Evolutionary conservation across 2,797 vertebrate genomes (phyloP), one percentile per base, ranked within the genome.

Genomic region (Botia kubotai): DNA sequence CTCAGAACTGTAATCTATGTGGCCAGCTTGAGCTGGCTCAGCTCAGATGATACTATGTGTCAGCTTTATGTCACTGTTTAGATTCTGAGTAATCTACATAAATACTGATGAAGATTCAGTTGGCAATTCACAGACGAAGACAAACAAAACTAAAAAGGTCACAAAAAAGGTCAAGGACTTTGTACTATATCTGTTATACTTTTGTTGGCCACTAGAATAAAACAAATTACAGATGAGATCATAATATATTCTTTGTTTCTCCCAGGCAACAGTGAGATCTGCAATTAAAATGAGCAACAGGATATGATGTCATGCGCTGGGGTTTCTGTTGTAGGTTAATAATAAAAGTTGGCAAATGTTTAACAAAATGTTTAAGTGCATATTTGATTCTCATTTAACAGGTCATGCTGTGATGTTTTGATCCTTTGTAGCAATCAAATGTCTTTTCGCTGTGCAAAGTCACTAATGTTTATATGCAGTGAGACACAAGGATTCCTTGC

Each of bases 81-180:
- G 19, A 63, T 2, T 48, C 66, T 52, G 55, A 6, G 63, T 3
- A 17, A 65, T 33, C n/a, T n/a, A 78, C 72, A 83, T 67, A 86
- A 70, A 78, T 53, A 19, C 67, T 26, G 48, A 16, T 53, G 26
- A 21, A 36, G 72, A 75, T 26, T 81, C 81, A 6, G 62, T 79
- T 73, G 68, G 46, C 73, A 50, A 16, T 33, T 33, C 33, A 50
- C 11, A 65, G 36, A 75, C 79, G 77, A 16, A 66, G 19, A 33
- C 26, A 55, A 23, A 17, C 26, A 55, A 75, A 83, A 80, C 65
- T 71, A 78, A 70, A 72, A 78, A 69, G 52, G 55, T 57, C 78
- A 26, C 23, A 26, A 26, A 26, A 26, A 26, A 26, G 23, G 36
- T 68, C 77, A 8, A 77, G 63, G 60, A 63, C 68, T 72, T 63